These are phyloP conservation scores for Rosalia funebris DNA, from an alignment of 2,888 invertebrate species.

Conservation along the genomic window DNA sequence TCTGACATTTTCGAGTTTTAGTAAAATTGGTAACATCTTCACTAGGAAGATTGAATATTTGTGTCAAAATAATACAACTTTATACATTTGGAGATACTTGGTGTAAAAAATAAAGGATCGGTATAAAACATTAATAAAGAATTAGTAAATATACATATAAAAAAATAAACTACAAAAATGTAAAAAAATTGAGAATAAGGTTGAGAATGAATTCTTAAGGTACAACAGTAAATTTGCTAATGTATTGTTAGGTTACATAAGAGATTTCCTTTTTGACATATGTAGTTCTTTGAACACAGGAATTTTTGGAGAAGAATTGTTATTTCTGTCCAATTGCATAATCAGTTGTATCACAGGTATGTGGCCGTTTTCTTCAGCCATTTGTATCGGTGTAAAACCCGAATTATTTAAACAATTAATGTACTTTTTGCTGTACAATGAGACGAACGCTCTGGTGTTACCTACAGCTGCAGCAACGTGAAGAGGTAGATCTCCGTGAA, in stretches of 20 bases:
- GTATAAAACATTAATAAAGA: too few relatives aligned
- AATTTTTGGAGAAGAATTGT: slow-evolving; percentile 22
- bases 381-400: slow-evolving; percentile 38
- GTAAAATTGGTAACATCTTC: too few relatives aligned
- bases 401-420: slow-evolving; percentile 31
- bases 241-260: neutral
- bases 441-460: slow-evolving; percentile 37
- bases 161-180: too few relatives aligned
- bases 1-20: too few relatives aligned
- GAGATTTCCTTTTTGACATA: slow-evolving; percentile 4
- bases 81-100: too few relatives aligned
- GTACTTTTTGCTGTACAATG: slow-evolving; percentile 36
- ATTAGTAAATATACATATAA: too few relatives aligned
- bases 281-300: slow-evolving; percentile 28
- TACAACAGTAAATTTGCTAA: too few relatives aligned
- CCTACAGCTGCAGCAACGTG: slow-evolving; percentile 47
- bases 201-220: too few relatives aligned
- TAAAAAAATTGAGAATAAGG: too few relatives aligned
- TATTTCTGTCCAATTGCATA: slow-evolving; percentile 23
- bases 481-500: slow-evolving; percentile 45
- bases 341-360: slow-evolving; percentile 30
- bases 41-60: too few relatives aligned
- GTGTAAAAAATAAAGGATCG: too few relatives aligned
- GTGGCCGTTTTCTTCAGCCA: slow-evolving; percentile 39
- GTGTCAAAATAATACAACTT: too few relatives aligned